These are phyloP conservation scores for Zoroaster sp. DNA, from an alignment of 53 echinoderm and acorn worm species.

Conservation along the genomic window DNA sequence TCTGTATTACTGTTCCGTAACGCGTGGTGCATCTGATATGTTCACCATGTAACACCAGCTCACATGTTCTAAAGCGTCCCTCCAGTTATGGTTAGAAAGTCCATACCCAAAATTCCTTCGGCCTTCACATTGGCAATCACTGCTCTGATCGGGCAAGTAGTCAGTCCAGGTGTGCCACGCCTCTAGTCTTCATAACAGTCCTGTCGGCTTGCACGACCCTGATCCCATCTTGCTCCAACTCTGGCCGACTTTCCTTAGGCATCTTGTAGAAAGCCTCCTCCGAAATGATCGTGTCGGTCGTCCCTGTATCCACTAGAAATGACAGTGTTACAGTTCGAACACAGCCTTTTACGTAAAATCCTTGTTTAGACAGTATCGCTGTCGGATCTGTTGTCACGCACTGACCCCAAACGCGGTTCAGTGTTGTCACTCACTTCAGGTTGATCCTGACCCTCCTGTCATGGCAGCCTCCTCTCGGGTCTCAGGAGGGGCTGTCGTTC, in stretches of 20 bases:
- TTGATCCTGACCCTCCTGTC: not conserved
- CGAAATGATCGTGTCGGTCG: constrained; percentile 55
- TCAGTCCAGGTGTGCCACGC: constrained; percentile 36
- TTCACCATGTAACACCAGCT: constrained; percentile 20
- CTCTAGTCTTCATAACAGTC: constrained; percentile 7
- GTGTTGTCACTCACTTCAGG: not conserved
- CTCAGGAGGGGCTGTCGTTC: not conserved
- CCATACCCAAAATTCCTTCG: constrained; percentile 44
- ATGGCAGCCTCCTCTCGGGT: not conserved
- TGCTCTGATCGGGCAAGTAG: constrained; percentile 10
- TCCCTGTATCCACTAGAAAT: constrained; percentile 60
- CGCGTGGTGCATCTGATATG: not conserved
- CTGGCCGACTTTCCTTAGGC: not conserved
- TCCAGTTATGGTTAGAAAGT: not conserved
- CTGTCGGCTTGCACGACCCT: constrained; percentile 47
- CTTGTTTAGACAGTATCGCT: not conserved
- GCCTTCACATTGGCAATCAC: constrained; percentile 60
- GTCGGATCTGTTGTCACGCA: not conserved
- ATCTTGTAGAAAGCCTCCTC: constrained; percentile 35
- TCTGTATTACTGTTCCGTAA: not conserved
- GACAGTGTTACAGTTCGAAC: not conserved
- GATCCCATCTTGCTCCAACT: not conserved
- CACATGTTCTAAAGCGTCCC: constrained; percentile 7
- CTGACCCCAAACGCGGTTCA: not conserved
- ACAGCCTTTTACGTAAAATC: constrained; percentile 41